A percentile compares a stretch with the other conserved stretches of the same genome.
These are phyloP conservation scores for Typhlichthys subterraneus DNA, from an alignment of 2,797 vertebrate species.

Conservation along the genomic window DNA sequence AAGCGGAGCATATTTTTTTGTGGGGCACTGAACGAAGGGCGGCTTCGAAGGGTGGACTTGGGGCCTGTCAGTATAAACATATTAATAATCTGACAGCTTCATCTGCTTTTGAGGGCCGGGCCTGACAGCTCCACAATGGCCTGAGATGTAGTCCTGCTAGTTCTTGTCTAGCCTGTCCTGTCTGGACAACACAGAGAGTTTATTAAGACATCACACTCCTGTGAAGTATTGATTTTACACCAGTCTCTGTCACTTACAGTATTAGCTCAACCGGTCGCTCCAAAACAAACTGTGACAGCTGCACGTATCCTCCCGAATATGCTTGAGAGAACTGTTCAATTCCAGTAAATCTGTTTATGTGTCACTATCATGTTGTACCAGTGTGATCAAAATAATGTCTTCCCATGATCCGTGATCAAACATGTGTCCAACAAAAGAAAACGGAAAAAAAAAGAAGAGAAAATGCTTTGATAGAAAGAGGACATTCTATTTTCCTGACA, in stretches of 20 bases:
- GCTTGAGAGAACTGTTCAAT: constrained; percentile 50
- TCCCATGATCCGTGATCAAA: constrained; percentile 52
- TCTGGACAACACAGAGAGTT: constrained; percentile 78
- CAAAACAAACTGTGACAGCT: constrained; percentile 70
- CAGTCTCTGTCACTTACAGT: constrained; percentile 75
- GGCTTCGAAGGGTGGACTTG: constrained; percentile 63
- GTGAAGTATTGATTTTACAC: constrained; percentile 81
- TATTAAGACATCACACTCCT: constrained; percentile 84
- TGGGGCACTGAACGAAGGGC: constrained; percentile 72
- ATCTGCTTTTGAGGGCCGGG: constrained; percentile 82
- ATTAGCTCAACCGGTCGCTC: constrained; percentile 64
- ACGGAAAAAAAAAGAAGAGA: not conserved
- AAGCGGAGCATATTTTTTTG: constrained; percentile 78
- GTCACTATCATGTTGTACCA: constrained; percentile 26
- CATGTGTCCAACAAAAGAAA: constrained; percentile 16
- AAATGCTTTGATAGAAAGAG: constrained; percentile 26
- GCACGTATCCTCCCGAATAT: constrained; percentile 67
- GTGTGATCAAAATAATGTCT: constrained; percentile 54
- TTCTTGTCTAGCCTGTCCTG: constrained; percentile 75
- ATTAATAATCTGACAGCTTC: constrained; percentile 89
- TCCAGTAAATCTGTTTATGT: constrained; percentile 54
- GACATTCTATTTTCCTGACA: constrained; percentile 40
- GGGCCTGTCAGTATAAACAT: constrained; percentile 82
- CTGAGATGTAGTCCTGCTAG: constrained; percentile 76
- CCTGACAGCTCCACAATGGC: constrained; percentile 84